Evolutionary conservation across 2,797 vertebrate species (phyloP).

Genomic region (Dermochelys coriacea): DNA sequence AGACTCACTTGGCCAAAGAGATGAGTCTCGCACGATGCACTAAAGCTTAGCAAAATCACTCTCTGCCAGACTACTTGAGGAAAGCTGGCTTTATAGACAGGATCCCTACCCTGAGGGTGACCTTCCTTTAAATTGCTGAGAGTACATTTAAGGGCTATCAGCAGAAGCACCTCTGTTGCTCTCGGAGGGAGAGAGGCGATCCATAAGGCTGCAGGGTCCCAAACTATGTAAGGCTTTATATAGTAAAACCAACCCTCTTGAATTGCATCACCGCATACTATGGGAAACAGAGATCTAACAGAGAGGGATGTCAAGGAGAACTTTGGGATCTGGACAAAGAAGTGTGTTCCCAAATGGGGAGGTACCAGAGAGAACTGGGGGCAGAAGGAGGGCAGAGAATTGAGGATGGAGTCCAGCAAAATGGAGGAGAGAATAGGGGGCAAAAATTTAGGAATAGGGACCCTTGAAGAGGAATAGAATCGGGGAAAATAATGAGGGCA

Average conservation of each 20-base stretch:
- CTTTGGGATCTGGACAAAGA: background rate
- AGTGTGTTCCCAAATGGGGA: background rate
- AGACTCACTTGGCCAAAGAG: background rate
- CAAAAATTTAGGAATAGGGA: background rate
- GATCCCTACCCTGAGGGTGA: background rate
- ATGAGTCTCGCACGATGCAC: background rate
- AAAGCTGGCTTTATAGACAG: background rate
- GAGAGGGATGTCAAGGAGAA: background rate
- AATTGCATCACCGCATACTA: background rate
- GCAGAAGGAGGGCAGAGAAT: background rate
- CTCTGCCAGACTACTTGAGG: background rate
- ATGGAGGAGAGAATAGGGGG: fast-evolving
- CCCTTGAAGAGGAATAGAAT: background rate
- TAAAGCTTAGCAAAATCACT: background rate
- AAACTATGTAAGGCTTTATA: background rate
- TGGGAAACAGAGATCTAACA: background rate
- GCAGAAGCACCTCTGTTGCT: background rate
- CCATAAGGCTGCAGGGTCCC: background rate
- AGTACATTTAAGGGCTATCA: background rate
- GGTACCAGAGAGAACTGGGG: background rate
- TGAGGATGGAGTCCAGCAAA: background rate
- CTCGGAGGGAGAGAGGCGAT: background rate
- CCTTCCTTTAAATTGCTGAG: background rate
- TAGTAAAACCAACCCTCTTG: background rate
- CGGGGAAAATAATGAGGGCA: background rate